These are phyloP conservation scores for Scolopax bukidnonensis DNA, from an alignment of 2,797 vertebrate genomes.

Conservation along the genomic window DNA sequence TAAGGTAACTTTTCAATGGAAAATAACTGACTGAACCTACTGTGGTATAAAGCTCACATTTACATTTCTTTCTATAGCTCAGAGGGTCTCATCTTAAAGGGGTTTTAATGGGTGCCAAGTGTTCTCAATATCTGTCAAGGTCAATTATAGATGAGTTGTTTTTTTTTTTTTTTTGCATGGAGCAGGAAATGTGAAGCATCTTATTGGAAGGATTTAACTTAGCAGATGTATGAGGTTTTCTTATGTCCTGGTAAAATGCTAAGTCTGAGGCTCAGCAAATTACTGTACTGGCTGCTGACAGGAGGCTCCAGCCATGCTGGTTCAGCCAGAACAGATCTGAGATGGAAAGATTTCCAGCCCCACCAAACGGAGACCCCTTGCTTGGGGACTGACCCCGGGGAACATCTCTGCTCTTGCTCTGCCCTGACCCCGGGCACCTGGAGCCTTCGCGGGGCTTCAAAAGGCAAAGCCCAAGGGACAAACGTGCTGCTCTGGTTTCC, in stretches of 20 bases:
- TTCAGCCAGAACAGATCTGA: background rate
- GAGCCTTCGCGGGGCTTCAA: background rate
- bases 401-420: accelerated
- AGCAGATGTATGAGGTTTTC: conserved; percentile 15
- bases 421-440: accelerated
- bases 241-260: background rate
- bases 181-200: conserved; percentile 27
- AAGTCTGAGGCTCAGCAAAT: conserved; percentile 27
- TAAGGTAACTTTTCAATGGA: background rate
- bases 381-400: background rate
- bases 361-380: background rate
- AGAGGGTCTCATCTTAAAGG: conserved; percentile 28
- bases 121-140: conserved; percentile 34
- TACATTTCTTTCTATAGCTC: conserved; percentile 15
- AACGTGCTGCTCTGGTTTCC: background rate
- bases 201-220: conserved; percentile 18
- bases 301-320: conserved; percentile 5
- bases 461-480: background rate
- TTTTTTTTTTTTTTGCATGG: background rate
- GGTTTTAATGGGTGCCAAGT: conserved; percentile 36
- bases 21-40: background rate
- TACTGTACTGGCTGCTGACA: background rate
- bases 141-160: conserved; percentile 30
- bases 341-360: background rate
- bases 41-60: conserved; percentile 5